Conservation (phyloP, 2,888 invertebrate genomes). For the Coenonympha glycerion region DNA sequence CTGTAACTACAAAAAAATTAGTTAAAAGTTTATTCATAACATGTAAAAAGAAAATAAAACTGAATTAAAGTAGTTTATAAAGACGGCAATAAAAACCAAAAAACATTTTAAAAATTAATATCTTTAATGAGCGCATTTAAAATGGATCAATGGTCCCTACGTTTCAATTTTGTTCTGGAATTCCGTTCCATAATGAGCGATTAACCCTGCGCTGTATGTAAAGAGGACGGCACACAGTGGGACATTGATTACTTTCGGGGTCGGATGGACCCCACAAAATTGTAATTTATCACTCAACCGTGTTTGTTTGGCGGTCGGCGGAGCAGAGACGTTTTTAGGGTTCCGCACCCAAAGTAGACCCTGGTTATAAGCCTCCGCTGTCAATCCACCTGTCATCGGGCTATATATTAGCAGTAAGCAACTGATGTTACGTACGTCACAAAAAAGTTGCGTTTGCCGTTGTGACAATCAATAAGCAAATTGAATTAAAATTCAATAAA, state of each 20-base stretch:
- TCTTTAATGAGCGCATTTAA: neutral
- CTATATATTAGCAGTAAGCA: too few relatives aligned
- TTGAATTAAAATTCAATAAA: too few relatives aligned
- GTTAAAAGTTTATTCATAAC: too few relatives aligned
- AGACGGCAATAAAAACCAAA: neutral
- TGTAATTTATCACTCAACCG: conserved; percentile 25
- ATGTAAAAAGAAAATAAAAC: too few relatives aligned
- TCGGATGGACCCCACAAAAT: conserved; percentile 21
- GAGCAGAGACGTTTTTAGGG: conserved; percentile 13
- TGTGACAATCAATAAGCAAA: too few relatives aligned
- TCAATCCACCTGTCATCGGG: too few relatives aligned
- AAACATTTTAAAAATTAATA: neutral
- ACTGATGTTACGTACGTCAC: too few relatives aligned
- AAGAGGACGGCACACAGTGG: conserved; percentile 15
- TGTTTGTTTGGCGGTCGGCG: conserved; percentile 18
- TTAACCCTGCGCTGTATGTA: conserved; percentile 9
- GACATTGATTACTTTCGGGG: conserved; percentile 16
- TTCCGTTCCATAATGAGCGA: conserved; percentile 1
- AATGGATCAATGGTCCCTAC: neutral
- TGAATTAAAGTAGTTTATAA: too few relatives aligned
- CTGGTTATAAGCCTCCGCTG: too few relatives aligned
- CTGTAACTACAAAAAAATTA: too few relatives aligned
- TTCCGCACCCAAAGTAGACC: too few relatives aligned
- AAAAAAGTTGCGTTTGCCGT: too few relatives aligned
- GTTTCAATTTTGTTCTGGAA: conserved; percentile 1